Evolutionary conservation across 2,113 vertebrate species (phyloP).

Genomic region (Chlorocebus sabaeus): DNA sequence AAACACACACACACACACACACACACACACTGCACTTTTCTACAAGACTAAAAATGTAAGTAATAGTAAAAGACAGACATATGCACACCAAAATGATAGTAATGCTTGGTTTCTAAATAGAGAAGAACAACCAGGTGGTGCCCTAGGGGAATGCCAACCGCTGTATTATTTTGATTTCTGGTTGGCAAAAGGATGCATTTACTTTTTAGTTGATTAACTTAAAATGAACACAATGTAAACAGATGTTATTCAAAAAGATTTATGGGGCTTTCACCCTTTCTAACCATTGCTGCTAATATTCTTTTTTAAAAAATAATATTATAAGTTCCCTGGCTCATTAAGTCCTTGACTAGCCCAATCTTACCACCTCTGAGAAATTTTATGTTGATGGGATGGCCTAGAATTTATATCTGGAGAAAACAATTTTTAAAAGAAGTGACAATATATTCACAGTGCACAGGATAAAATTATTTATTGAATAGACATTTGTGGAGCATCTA

Average conservation of each 20-base stretch:
- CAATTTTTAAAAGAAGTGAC: neutral
- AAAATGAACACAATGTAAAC: neutral
- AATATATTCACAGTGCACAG: neutral
- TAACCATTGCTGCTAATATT: neutral
- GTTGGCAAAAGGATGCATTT: neutral
- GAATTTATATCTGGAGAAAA: conserved; percentile 15
- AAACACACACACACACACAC: no score
- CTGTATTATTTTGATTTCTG: neutral
- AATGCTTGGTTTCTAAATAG: neutral
- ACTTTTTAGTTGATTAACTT: neutral
- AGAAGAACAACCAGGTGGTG: neutral
- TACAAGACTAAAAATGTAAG: neutral
- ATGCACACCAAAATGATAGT: neutral
- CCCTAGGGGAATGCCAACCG: neutral
- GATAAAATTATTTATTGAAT: neutral
- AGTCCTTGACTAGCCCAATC: neutral
- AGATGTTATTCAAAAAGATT: neutral
- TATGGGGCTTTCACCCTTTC: neutral
- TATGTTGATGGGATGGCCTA: neutral
- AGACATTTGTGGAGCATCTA: neutral
- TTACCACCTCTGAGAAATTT: neutral
- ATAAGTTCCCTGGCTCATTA: neutral
- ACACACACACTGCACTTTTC: neutral
- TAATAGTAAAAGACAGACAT: neutral
- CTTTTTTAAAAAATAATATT: neutral